These are phyloP conservation scores for Campaea margaritaria DNA, from an alignment of 2,888 invertebrate genomes.

Conservation along the genomic window DNA sequence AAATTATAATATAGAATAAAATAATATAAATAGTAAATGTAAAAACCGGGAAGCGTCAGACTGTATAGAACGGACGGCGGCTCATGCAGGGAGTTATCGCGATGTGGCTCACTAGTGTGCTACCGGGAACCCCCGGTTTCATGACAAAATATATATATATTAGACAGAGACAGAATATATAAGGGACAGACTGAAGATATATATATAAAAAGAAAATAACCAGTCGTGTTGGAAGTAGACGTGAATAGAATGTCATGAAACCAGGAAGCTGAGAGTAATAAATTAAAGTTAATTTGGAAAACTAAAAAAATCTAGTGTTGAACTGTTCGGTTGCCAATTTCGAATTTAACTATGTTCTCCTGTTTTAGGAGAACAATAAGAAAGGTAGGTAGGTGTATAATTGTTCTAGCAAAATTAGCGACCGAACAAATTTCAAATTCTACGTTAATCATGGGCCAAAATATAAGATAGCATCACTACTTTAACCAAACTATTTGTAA, in stretches of 20 bases:
- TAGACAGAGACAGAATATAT: constrained; percentile 44
- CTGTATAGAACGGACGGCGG: constrained; percentile 63
- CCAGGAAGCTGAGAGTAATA: constrained; percentile 59
- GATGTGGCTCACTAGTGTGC: constrained; percentile 62
- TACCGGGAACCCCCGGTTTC: constrained; percentile 62
- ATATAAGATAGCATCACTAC: constrained; percentile 76
- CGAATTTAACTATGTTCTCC: constrained; percentile 10
- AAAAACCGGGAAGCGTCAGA: constrained; percentile 76
- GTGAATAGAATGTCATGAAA: constrained; percentile 71
- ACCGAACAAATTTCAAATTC: constrained; percentile 69
- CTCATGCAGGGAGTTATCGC: constrained; percentile 73
- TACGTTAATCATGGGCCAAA: constrained; percentile 80
- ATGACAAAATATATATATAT: constrained; percentile 63
- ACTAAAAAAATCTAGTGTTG: constrained; percentile 62
- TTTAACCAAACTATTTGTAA: constrained; percentile 69
- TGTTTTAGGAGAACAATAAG: neutral
- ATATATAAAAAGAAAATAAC: constrained; percentile 44
- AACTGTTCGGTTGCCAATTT: constrained; percentile 74
- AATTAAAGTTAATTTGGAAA: constrained; percentile 66
- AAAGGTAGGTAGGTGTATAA: constrained; percentile 8
- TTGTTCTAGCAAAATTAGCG: constrained; percentile 60
- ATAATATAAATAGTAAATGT: constrained; percentile 40
- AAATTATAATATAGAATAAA: constrained; percentile 50
- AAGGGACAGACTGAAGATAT: constrained; percentile 39
- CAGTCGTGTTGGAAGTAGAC: constrained; percentile 42